These are phyloP conservation scores for Vanessa atalanta DNA, from an alignment of 1,140 invertebrate genomes.

Conservation along the genomic window DNA sequence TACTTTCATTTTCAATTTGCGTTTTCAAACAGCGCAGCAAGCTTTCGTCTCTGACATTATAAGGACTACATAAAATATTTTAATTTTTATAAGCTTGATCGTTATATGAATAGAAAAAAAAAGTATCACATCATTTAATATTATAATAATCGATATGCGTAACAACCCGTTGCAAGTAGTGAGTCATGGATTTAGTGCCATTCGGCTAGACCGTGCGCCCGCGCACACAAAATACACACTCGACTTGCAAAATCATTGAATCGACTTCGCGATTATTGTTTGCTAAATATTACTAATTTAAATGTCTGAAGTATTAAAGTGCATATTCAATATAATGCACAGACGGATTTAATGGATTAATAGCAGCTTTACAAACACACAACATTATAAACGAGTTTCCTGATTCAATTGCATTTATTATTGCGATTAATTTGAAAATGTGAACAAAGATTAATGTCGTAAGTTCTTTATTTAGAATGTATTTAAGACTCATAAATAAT, in stretches of 20 bases:
- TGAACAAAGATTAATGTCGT: too few relatives aligned
- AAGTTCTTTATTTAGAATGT: too few relatives aligned
- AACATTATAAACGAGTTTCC: too few relatives aligned
- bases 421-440: too few relatives aligned
- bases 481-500: too few relatives aligned
- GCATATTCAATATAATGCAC: neutral
- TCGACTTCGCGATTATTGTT: constrained; percentile 11
- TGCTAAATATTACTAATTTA: constrained; percentile 11
- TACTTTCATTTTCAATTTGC: too few relatives aligned
- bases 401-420: too few relatives aligned
- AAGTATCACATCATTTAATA: constrained; percentile 8
- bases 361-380: neutral
- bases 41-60: too few relatives aligned
- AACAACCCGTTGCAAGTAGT: constrained; percentile 12
- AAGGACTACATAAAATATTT: too few relatives aligned
- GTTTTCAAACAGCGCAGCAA: too few relatives aligned
- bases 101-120: neutral
- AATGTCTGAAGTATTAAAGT: neutral
- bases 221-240: constrained; percentile 26
- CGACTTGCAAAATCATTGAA: constrained; percentile 12
- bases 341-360: neutral
- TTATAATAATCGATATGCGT: constrained; percentile 24
- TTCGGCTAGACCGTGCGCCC: constrained; percentile 39
- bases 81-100: too few relatives aligned
- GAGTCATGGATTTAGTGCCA: constrained; percentile 36